Percentiles rank a stretch among this genome's conserved stretches.
Evolutionary conservation across 2,797 vertebrate species (phyloP).

Genomic region (Rhinoraja longicauda): DNA sequence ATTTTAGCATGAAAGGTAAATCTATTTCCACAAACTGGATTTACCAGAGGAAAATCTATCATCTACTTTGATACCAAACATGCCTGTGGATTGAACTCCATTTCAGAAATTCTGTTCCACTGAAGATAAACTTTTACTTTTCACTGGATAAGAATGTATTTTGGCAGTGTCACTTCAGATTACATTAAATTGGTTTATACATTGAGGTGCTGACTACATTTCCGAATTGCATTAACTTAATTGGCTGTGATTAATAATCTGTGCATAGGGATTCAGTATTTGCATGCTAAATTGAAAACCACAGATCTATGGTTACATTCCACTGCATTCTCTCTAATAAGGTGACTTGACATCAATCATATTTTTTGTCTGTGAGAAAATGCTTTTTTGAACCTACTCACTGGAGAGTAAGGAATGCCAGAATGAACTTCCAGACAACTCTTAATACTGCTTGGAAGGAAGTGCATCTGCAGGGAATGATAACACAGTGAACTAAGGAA

Average conservation of each 20-base stretch:
- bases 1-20: background rate
- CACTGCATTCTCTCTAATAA: background rate
- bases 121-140: background rate
- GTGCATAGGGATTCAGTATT: background rate
- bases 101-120: no score
- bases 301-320: background rate
- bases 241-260: background rate
- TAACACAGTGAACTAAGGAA: background rate
- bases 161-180: background rate
- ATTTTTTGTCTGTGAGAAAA: slow-evolving; percentile 20
- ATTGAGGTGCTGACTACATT: background rate
- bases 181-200: background rate
- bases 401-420: background rate
- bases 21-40: background rate
- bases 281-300: background rate
- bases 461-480: background rate
- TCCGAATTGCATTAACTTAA: background rate
- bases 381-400: background rate
- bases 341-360: background rate
- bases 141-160: background rate
- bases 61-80: no score
- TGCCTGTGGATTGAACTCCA: no score
- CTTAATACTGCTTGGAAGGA: background rate
- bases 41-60: background rate
- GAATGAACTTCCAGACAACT: background rate